Percentiles rank a stretch among this genome's conserved stretches.
These are phyloP conservation scores for Motacilla tschutschensis DNA, from an alignment of 2,113 vertebrate species.

Conservation along the genomic window DNA sequence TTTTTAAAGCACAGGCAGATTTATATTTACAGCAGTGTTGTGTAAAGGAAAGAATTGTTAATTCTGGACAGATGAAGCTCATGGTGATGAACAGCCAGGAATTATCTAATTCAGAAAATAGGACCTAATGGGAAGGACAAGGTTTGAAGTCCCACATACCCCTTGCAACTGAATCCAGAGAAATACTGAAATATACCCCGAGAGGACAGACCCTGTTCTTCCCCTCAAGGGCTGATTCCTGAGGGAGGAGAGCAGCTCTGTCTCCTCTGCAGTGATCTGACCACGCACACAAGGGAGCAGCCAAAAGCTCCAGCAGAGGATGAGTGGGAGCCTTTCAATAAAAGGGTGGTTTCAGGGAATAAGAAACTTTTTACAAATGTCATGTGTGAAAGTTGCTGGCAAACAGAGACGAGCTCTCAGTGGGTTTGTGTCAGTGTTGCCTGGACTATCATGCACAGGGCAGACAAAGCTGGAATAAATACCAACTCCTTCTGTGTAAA, in stretches of 20 bases:
- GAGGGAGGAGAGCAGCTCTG: not conserved
- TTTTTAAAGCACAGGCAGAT: not conserved
- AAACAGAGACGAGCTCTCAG: not conserved
- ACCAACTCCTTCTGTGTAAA: not conserved
- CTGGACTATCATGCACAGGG: not conserved
- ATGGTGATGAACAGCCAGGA: not conserved
- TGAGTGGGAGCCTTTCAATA: not conserved
- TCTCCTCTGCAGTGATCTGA: not conserved
- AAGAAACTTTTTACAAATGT: not conserved
- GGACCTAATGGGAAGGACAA: not conserved
- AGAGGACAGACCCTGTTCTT: not conserved
- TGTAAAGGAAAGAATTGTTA: not conserved
- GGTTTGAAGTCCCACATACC: not conserved
- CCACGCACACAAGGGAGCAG: not conserved
- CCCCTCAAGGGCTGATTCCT: not conserved
- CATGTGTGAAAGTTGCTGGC: not conserved
- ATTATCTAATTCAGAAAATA: not conserved
- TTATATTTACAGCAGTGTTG: not conserved
- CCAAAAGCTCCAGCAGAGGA: not conserved
- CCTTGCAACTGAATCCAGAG: not conserved
- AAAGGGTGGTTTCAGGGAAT: not conserved
- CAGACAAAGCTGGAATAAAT: constrained; percentile 48
- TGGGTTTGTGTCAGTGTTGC: not conserved
- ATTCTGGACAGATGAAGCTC: not conserved
- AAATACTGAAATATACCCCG: not conserved